Evolutionary conservation across 35 echinoderm and acorn worm species (phyloP).

Genomic region (Acanthaster planci): DNA sequence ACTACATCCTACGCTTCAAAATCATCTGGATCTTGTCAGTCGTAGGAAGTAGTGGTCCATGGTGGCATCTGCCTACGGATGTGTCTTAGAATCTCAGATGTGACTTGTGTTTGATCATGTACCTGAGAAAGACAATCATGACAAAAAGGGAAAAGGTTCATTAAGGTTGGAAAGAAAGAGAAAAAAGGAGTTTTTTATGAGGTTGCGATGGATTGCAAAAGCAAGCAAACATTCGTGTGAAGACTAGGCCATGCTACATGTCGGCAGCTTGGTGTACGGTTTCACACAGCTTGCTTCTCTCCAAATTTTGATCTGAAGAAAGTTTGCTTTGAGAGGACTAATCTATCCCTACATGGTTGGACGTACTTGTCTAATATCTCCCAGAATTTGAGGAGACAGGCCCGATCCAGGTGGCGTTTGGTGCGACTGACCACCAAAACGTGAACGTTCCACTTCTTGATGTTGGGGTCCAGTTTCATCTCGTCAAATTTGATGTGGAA

Average conservation of each 20-base stretch:
- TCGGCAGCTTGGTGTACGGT: neutral
- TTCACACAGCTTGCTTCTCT: neutral
- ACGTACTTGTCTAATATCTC: conserved; percentile 92
- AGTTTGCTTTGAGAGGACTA: neutral
- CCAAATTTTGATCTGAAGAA: neutral
- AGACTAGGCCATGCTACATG: neutral
- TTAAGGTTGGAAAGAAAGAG: too few relatives aligned
- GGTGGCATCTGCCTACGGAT: neutral
- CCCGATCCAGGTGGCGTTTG: conserved; percentile 89
- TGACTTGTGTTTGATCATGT: conserved; percentile 86
- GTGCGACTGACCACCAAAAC: conserved; percentile 73
- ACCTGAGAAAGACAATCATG: conserved; percentile 65
- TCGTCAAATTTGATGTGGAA: conserved; percentile 94
- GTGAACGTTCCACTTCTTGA: conserved; percentile 89
- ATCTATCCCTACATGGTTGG: too few relatives aligned
- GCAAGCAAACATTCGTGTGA: neutral
- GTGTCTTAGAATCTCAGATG: conserved; percentile 71
- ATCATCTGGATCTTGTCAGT: too few relatives aligned
- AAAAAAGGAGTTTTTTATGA: too few relatives aligned
- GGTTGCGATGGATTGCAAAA: too few relatives aligned
- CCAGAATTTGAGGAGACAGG: conserved; percentile 89
- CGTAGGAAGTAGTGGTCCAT: neutral
- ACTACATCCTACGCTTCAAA: too few relatives aligned
- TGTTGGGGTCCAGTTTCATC: conserved; percentile 79
- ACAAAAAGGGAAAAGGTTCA: too few relatives aligned